Percentiles rank a stretch among this genome's conserved stretches.
Conservation (phyloP, 2,888 invertebrate genomes). For the Galeopsomyia nigrocyanea region DNA sequence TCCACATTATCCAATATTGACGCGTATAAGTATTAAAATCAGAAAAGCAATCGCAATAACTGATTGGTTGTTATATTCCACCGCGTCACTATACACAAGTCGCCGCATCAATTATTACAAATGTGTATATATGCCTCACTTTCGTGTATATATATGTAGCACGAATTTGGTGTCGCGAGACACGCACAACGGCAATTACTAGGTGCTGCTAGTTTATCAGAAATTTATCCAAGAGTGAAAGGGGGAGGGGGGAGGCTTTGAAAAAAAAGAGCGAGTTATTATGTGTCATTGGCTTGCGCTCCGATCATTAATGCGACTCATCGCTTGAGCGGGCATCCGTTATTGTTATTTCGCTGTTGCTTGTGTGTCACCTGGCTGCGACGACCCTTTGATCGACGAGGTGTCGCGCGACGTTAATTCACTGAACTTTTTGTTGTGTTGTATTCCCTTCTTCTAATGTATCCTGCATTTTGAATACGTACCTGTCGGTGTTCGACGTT, state of each 20-base stretch:
- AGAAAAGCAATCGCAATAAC: too few relatives aligned
- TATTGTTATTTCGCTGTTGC: background rate
- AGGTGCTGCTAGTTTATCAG: conserved; percentile 64
- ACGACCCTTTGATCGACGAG: background rate
- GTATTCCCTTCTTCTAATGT: too few relatives aligned
- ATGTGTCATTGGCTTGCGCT: conserved; percentile 52
- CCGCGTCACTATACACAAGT: too few relatives aligned
- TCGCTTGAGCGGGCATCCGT: conserved; percentile 42
- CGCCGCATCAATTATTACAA: too few relatives aligned
- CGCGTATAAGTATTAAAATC: too few relatives aligned
- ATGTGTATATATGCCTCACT: background rate
- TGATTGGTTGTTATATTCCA: too few relatives aligned
- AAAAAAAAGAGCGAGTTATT: conserved; percentile 49
- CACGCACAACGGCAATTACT: conserved; percentile 69
- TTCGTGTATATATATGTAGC: background rate
- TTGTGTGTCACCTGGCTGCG: conserved; percentile 14
- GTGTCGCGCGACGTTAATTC: too few relatives aligned
- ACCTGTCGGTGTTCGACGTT: too few relatives aligned
- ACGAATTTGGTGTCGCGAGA: conserved; percentile 41
- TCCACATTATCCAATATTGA: too few relatives aligned
- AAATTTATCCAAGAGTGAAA: conserved; percentile 59
- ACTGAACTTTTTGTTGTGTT: too few relatives aligned
- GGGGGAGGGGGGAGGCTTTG: conserved; percentile 40
- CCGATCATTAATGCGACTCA: conserved; percentile 47
- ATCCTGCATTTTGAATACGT: too few relatives aligned